Conservation (phyloP, 2,113 vertebrate species). For the Felis catus region DNA sequence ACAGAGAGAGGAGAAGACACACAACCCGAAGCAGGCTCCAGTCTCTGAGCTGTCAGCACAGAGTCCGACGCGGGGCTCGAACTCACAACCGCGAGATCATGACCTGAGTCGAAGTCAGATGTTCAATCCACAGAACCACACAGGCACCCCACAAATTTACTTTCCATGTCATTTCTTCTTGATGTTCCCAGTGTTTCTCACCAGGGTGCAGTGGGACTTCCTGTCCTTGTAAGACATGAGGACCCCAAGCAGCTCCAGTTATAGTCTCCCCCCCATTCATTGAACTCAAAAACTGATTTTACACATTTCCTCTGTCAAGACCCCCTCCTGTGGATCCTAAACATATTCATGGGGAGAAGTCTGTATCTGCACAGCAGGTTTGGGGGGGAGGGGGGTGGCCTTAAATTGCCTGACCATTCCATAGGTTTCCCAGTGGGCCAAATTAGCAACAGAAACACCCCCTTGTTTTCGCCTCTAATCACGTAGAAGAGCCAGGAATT, state of each 20-base stretch:
- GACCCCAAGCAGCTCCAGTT: neutral
- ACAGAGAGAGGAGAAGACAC: too few species aligned
- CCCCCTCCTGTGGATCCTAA: neutral
- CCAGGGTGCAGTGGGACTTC: neutral
- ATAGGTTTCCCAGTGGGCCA: neutral
- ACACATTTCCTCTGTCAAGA: neutral
- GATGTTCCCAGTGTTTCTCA: neutral
- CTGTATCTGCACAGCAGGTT: neutral
- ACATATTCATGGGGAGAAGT: neutral
- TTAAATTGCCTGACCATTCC: neutral
- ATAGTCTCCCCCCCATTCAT: neutral
- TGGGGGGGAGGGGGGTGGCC: accelerated
- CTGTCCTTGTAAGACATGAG: neutral
- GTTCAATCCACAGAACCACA: too few species aligned
- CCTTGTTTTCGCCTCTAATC: neutral
- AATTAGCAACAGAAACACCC: neutral
- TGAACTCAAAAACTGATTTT: neutral
- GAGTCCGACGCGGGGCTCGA: too few species aligned
- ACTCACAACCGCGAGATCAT: too few species aligned
- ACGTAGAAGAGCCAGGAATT: neutral
- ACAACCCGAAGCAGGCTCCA: too few species aligned
- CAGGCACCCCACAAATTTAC: neutral
- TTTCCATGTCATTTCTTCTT: neutral
- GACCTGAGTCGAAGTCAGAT: too few species aligned
- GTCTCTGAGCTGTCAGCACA: too few species aligned